A percentile compares a stretch with the other conserved stretches of the same genome.
Evolutionary conservation across 2,113 vertebrate species (phyloP).

Genomic region (Bubo bubo): DNA sequence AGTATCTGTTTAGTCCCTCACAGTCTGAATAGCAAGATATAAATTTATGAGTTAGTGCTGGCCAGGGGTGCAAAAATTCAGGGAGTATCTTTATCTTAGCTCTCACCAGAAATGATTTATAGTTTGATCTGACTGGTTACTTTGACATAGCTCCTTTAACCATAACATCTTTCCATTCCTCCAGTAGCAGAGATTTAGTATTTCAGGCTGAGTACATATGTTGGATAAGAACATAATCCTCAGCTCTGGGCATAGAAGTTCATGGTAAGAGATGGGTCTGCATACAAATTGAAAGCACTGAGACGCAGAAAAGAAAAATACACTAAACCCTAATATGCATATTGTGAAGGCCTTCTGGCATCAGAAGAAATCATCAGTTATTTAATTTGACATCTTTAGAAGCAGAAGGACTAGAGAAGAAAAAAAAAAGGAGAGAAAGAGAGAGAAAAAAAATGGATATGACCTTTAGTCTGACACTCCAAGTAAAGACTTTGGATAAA

Average conservation of each 20-base stretch:
- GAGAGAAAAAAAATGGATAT: neutral
- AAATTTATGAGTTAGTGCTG: neutral
- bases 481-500: neutral
- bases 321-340: slow-evolving; percentile 33
- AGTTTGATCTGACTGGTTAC: neutral
- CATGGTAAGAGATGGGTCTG: slow-evolving; percentile 29
- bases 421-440: neutral
- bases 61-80: neutral
- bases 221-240: slow-evolving; percentile 66
- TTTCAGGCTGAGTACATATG: slow-evolving; percentile 57
- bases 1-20: neutral
- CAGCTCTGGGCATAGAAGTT: slow-evolving; percentile 42
- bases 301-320: neutral
- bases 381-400: slow-evolving; percentile 33
- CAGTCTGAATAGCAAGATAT: neutral
- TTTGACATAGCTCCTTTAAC: slow-evolving; percentile 41
- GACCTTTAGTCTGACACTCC: neutral
- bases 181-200: slow-evolving; percentile 47
- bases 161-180: slow-evolving; percentile 27
- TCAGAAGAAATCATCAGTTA: slow-evolving; percentile 1
- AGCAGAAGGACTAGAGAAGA: neutral
- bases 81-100: neutral
- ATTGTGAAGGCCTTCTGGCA: slow-evolving; percentile 28
- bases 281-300: slow-evolving; percentile 41
- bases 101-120: neutral